A percentile compares a stretch with the other conserved stretches of the same genome.
These are phyloP conservation scores for Seriola rivoliana DNA, from an alignment of 2,113 vertebrate genomes.

Conservation along the genomic window DNA sequence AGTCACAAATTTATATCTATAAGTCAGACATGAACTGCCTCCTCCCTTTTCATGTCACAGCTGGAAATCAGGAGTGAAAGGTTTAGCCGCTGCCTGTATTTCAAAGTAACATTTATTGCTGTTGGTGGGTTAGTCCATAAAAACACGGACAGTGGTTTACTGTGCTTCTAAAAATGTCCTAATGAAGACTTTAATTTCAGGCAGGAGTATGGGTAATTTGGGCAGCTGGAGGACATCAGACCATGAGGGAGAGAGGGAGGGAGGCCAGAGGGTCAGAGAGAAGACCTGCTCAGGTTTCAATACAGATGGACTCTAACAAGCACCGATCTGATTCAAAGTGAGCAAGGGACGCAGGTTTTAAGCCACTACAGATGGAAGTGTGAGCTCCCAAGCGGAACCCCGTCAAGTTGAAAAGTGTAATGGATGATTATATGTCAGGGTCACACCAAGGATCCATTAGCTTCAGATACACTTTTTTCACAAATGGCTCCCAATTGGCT, in stretches of 20 bases:
- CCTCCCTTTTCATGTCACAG: neutral
- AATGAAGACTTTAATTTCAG: constrained; percentile 39
- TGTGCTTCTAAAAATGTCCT: neutral
- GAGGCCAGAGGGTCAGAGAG: constrained; percentile 55
- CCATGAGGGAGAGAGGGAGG: neutral
- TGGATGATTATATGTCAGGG: constrained; percentile 56
- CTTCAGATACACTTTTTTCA: constrained; percentile 9
- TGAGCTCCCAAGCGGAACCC: constrained; percentile 19
- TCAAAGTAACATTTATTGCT: constrained; percentile 26
- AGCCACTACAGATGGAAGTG: constrained; percentile 48
- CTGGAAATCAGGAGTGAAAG: constrained; percentile 28
- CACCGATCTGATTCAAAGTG: constrained; percentile 45
- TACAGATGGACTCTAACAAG: constrained; percentile 67
- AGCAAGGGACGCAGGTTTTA: constrained; percentile 38
- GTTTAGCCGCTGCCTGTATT: constrained; percentile 1
- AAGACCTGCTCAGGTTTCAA: constrained; percentile 65
- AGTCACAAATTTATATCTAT: neutral
- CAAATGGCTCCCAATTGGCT: constrained; percentile 30
- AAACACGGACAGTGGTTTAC: constrained; percentile 25
- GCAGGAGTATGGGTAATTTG: constrained; percentile 11
- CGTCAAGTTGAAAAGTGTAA: constrained; percentile 18
- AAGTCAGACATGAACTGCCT: neutral
- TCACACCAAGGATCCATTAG: constrained; percentile 27
- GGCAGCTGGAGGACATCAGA: constrained; percentile 63
- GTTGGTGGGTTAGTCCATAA: constrained; percentile 26